A percentile compares a stretch with the other conserved stretches of the same genome.
phyloP scores from a whole-genome alignment of 1,140 invertebrate genomes.

The Parasteatoda tepidariorum region DNA sequence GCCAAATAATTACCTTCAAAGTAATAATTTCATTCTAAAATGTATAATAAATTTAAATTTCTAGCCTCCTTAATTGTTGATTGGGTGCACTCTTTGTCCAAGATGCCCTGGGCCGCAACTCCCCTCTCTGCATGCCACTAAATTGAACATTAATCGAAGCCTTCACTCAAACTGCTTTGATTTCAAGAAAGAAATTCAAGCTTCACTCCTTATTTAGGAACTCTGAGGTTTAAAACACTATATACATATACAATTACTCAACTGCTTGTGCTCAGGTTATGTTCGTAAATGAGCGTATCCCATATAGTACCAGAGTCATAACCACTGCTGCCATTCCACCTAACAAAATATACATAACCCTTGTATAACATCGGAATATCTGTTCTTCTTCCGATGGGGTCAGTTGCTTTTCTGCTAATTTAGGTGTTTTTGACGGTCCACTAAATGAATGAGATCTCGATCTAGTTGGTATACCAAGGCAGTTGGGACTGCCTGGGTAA shows the following conservation, averaged over 20 bases:
- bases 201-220: too few relatives aligned
- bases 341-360: constrained; percentile 45
- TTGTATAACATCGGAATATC: constrained; percentile 44
- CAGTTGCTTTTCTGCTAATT: background rate
- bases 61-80: too few relatives aligned
- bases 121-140: too few relatives aligned
- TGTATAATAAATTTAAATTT: too few relatives aligned
- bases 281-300: constrained; percentile 7
- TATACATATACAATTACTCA: background rate
- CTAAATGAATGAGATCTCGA: constrained; percentile 27
- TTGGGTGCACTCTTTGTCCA: too few relatives aligned
- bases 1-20: too few relatives aligned
- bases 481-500: constrained; percentile 35
- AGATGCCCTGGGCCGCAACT: too few relatives aligned
- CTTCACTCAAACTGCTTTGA: too few relatives aligned
- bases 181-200: too few relatives aligned
- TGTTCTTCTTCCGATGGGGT: constrained; percentile 30
- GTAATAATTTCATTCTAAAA: too few relatives aligned
- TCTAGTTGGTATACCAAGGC: constrained; percentile 5
- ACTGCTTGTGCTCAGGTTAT: background rate
- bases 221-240: too few relatives aligned
- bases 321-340: constrained; percentile 41
- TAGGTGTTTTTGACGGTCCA: background rate
- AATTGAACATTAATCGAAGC: too few relatives aligned
- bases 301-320: background rate